Percentiles rank a stretch among this genome's conserved stretches.
phyloP scores from a whole-genome alignment of 2,113 vertebrate species.

The Ammodytes marinus region DNA sequence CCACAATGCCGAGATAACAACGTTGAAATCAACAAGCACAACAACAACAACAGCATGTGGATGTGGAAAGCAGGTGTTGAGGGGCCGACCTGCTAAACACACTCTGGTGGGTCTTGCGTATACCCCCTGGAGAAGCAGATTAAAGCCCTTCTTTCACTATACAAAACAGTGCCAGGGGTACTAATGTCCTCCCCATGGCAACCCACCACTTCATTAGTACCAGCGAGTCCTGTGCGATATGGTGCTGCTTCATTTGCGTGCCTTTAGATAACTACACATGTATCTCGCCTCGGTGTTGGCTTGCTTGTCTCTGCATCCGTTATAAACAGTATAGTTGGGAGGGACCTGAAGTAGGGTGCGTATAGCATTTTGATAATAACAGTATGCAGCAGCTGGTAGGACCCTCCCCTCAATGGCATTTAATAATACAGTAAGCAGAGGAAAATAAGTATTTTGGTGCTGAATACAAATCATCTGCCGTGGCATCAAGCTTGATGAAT shows the following conservation, averaged over 20 bases:
- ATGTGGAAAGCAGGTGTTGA: slow-evolving; percentile 50
- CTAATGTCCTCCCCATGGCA: slow-evolving; percentile 46
- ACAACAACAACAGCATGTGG: slow-evolving; percentile 10
- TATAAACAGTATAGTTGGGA: neutral
- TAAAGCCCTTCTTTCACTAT: slow-evolving; percentile 46
- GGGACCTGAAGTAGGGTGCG: neutral
- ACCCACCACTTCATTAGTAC: slow-evolving; percentile 60
- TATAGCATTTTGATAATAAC: neutral
- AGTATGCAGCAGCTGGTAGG: neutral
- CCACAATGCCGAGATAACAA: slow-evolving; percentile 56
- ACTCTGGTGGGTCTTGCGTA: slow-evolving; percentile 46
- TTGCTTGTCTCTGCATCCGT: slow-evolving; percentile 12
- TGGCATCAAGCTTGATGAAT: slow-evolving; percentile 11
- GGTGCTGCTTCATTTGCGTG: slow-evolving; percentile 39
- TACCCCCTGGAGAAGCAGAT: slow-evolving; percentile 44
- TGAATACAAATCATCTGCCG: slow-evolving; percentile 43
- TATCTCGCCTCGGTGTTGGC: neutral
- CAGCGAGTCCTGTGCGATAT: neutral
- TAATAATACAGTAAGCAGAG: slow-evolving; percentile 21
- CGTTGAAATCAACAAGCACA: slow-evolving; percentile 56
- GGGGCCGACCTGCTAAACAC: slow-evolving; percentile 43
- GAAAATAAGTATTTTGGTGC: neutral
- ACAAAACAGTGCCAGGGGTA: slow-evolving; percentile 44
- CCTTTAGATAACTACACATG: slow-evolving; percentile 32
- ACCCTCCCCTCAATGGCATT: slow-evolving; percentile 11